These are phyloP conservation scores for Tortricodes alternella DNA, from an alignment of 2,888 invertebrate genomes.

Conservation along the genomic window DNA sequence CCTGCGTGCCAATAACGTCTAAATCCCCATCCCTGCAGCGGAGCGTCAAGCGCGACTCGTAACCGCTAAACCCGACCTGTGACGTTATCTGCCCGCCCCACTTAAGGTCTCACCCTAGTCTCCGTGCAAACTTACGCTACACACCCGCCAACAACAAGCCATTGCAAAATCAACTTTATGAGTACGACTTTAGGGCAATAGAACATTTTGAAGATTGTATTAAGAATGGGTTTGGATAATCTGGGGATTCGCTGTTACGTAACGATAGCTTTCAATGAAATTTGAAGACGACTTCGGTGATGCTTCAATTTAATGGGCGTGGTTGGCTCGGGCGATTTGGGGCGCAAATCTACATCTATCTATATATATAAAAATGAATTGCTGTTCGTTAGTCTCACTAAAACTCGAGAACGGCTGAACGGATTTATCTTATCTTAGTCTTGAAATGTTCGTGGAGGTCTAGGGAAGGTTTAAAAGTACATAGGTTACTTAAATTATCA, in stretches of 20 bases:
- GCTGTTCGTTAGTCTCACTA: too few species aligned
- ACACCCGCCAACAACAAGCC: slow-evolving; percentile 32
- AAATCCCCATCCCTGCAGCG: slow-evolving; percentile 73
- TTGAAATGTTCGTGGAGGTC: too few species aligned
- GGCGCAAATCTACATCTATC: background rate
- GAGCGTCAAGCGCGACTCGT: slow-evolving; percentile 74
- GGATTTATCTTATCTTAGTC: too few species aligned
- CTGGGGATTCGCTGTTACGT: slow-evolving; percentile 56
- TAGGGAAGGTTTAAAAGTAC: too few species aligned
- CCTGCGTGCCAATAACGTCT: slow-evolving; percentile 64
- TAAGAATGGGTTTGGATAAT: slow-evolving; percentile 42
- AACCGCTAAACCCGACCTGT: slow-evolving; percentile 77
- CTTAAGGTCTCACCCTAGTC: slow-evolving; percentile 49
- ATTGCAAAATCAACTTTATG: slow-evolving; percentile 20
- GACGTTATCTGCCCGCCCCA: slow-evolving; percentile 64
- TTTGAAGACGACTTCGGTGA: slow-evolving; percentile 38
- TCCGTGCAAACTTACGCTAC: slow-evolving; percentile 31
- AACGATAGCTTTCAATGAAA: slow-evolving; percentile 54
- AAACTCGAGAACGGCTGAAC: too few species aligned
- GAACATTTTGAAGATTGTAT: background rate
- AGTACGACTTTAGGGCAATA: background rate
- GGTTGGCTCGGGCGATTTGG: background rate
- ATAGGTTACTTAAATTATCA: too few species aligned
- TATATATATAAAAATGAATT: too few species aligned
- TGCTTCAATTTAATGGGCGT: slow-evolving; percentile 28